Evolutionary conservation across 1,140 invertebrate species (phyloP), one percentile per base, ranked within the genome.

Genomic region (Mesaphorura yosii): DNA sequence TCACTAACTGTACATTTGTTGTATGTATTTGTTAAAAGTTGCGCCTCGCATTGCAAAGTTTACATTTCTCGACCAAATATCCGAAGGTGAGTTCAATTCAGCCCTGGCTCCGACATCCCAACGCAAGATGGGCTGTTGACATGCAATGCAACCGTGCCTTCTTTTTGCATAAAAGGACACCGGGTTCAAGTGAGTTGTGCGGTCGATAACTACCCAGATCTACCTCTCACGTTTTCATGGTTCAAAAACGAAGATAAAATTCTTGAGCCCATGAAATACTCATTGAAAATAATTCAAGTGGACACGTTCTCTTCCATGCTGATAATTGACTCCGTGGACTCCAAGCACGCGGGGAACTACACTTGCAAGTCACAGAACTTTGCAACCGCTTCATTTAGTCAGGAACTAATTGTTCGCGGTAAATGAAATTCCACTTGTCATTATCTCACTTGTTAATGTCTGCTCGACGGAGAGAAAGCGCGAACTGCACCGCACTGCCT

Each of bases 341-440:
- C 64, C 20, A 26, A 56, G 20, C 63, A 69, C 48, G 57, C 58
- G 19, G 69, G 69, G 22, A 70, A 70, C 51, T 71, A 71, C 51
- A 70, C 68, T 0, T 71, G 70, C 52, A 42, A 49, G 19, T 66
- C 67, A 23, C 64, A 64, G 23, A 69, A 70, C 66, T 66, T 71
- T 38, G 79, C 78, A 20, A 67, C 68, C 2, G 73, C 73, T 58
- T 72, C 76, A 57, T 73, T 76, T 64, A 78, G 77, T 22, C 77
- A 79, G 40, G 66, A 72, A 51, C 74, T 84, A 61, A 76, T 76
- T 60, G 80, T 83, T 60, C 68, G 72, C 58, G 74, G 75, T 77
- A 70, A 40, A 58, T 17, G 28, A 46, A 47, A 38, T n/a, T n/a
- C n/a, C n/a, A n/a, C n/a, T n/a, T n/a, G n/a, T n/a, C n/a, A n/a